phyloP scores from a whole-genome alignment of 2,797 vertebrate species.

The Epinephelus awoara region DNA sequence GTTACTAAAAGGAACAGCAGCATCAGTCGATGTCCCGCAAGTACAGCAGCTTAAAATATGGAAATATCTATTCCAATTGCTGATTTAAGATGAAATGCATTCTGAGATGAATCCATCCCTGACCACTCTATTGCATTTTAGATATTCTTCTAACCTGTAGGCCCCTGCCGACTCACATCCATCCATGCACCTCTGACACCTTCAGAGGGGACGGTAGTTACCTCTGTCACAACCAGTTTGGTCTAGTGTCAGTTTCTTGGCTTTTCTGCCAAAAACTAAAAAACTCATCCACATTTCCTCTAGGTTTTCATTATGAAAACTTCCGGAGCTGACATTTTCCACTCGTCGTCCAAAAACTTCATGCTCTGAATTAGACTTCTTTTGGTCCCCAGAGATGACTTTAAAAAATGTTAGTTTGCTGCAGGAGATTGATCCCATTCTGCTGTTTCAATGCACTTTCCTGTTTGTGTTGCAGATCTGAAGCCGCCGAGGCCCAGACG shows the following conservation, averaged over 20 bases:
- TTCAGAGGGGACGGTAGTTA: background rate
- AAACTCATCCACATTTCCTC: background rate
- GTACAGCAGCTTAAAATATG: too few relatives aligned
- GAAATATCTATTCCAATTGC: too few relatives aligned
- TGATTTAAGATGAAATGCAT: too few relatives aligned
- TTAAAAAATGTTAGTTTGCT: background rate
- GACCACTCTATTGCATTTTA: too few relatives aligned
- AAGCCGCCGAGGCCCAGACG: conserved; percentile 49
- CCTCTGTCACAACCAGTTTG: conserved; percentile 2
- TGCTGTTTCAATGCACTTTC: background rate
- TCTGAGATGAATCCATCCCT: too few relatives aligned
- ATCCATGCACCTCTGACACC: background rate
- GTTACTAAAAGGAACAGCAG: too few relatives aligned
- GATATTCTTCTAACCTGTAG: background rate
- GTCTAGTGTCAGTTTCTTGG: conserved; percentile 4
- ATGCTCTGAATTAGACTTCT: background rate
- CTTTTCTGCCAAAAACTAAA: background rate
- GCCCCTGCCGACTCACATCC: background rate
- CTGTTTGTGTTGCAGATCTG: conserved; percentile 71
- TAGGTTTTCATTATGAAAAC: conserved; percentile 9
- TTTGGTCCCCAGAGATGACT: background rate
- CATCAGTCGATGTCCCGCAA: too few relatives aligned
- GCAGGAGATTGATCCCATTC: background rate
- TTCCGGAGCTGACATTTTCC: conserved; percentile 31
- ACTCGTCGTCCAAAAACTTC: conserved; percentile 4